phyloP scores from a whole-genome alignment of 2,888 invertebrate genomes.

The Malacosoma neustria region DNA sequence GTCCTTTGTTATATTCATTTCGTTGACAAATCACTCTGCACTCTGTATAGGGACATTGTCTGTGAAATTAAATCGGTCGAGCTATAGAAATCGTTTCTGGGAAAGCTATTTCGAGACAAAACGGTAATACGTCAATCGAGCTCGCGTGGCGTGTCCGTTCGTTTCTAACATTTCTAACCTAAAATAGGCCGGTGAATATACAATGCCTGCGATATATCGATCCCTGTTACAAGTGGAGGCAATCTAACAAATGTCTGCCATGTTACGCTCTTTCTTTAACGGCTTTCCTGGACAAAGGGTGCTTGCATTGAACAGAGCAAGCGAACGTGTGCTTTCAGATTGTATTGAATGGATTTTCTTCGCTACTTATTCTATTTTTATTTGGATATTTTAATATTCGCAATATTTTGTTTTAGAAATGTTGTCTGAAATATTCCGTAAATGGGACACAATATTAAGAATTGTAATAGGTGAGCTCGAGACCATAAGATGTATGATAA shows the following conservation, averaged over 20 bases:
- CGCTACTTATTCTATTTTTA: too few species aligned
- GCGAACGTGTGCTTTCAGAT: too few species aligned
- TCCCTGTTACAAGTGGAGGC: conserved; percentile 32
- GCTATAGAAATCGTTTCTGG: conserved; percentile 56
- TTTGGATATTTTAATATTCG: too few species aligned
- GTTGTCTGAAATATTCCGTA: too few species aligned
- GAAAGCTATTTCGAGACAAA: conserved; percentile 58
- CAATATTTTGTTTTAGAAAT: too few species aligned
- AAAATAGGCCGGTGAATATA: conserved; percentile 56
- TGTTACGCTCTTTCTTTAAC: conserved; percentile 39
- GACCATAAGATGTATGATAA: too few species aligned
- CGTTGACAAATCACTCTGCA: conserved; percentile 68
- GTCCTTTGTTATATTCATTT: conserved; percentile 69
- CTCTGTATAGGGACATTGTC: conserved; percentile 53
- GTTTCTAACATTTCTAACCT: conserved; percentile 32
- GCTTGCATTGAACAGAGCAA: too few species aligned
- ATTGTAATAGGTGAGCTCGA: too few species aligned
- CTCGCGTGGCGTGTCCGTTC: conserved; percentile 47
- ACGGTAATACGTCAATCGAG: conserved; percentile 58
- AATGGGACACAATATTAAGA: too few species aligned
- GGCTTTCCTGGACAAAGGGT: conserved; percentile 33
- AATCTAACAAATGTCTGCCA: conserved; percentile 43
- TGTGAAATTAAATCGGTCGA: conserved; percentile 62
- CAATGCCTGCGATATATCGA: conserved; percentile 49
- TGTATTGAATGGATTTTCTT: too few species aligned